Evolutionary conservation across 2,888 invertebrate species (phyloP).

Genomic region (Timema cristinae): DNA sequence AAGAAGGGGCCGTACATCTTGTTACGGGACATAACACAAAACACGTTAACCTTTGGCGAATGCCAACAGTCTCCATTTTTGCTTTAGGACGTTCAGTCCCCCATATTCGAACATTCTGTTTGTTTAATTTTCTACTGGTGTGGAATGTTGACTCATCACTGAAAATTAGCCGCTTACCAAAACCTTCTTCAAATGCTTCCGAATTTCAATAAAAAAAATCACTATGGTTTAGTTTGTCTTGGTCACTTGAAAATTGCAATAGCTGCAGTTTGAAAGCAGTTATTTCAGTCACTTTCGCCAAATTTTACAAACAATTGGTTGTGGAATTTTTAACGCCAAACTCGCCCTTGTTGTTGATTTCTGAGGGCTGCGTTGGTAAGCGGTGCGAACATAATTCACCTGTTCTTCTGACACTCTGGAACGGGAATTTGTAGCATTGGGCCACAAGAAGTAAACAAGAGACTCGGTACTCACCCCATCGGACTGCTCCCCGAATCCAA

Average conservation of each 20-base stretch:
- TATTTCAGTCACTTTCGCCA: constrained; percentile 7
- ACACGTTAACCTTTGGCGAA: constrained; percentile 8
- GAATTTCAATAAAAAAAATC: constrained; percentile 1
- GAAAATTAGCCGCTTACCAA: too few relatives aligned
- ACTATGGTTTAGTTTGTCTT: not conserved
- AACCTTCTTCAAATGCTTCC: not conserved
- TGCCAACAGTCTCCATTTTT: not conserved
- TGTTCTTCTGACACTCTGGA: not conserved
- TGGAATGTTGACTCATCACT: not conserved
- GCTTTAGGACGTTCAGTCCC: too few relatives aligned
- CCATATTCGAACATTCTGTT: too few relatives aligned
- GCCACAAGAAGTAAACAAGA: too few relatives aligned
- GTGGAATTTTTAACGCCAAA: not conserved
- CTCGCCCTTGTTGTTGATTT: constrained; percentile 9
- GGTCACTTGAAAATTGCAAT: too few relatives aligned
- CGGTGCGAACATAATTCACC: not conserved
- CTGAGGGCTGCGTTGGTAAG: not conserved
- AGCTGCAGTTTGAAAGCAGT: not conserved
- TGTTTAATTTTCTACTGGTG: constrained; percentile 3
- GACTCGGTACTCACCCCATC: too few relatives aligned
- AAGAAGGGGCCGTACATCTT: constrained; percentile 13
- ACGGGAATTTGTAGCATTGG: too few relatives aligned
- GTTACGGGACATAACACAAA: constrained; percentile 12
- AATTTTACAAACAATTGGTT: constrained; percentile 1
- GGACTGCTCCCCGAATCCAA: too few relatives aligned